Base-by-base conservation (phyloP, 2,113 vertebrate genomes). In the Colossoma macropomum region DNA sequence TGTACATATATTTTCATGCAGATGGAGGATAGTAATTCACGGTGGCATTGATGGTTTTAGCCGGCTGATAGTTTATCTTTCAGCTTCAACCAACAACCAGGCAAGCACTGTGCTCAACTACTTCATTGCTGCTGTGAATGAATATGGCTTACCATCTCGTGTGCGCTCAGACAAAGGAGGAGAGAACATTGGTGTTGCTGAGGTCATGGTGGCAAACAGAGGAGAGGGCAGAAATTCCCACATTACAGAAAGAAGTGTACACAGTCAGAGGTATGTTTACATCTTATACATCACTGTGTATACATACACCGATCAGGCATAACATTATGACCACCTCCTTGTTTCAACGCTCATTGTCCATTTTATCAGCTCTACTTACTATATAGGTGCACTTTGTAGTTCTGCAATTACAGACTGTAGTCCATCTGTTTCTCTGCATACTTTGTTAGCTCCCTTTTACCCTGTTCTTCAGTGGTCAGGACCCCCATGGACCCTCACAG, bases 1-100 rank as follows among this genome's bases (percentile, higher is more conserved):
- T n/a, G n/a, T 73, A 9, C 34, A 23, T 45, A 45, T 34, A 41
- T 52, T n/a, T 52, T 69, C 32, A 16, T 66, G 27, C 75, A 79
- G 77, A 48, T 84, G 83, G 77, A 16, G 78, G 21, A 80, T 85
- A 38, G 78, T 81, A n/a, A 48, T 80, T 23, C 72, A 80, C 68
- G 78, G 78, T 70, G 72, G 83, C 16, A 80, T 76, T 48, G 83
- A 76, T 32, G 78, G 83, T 15, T 85, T 80, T 69, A 85, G 72
- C 19, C 50, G 60, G 66, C 77, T 85, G 12, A 80, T 83, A 21
- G 82, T 84, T n/a, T 84, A 78, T 17, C 54, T 79, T 10, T 71
- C 9, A 54, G 65, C 75, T 25, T 70, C 78, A 78, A 80, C 77
- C 34, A 75, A 76, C 68, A 85, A 81, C 59, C 41, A 50, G 28